These are phyloP conservation scores for Formicarius rufipectus DNA, from an alignment of 2,113 vertebrate species.

Conservation along the genomic window DNA sequence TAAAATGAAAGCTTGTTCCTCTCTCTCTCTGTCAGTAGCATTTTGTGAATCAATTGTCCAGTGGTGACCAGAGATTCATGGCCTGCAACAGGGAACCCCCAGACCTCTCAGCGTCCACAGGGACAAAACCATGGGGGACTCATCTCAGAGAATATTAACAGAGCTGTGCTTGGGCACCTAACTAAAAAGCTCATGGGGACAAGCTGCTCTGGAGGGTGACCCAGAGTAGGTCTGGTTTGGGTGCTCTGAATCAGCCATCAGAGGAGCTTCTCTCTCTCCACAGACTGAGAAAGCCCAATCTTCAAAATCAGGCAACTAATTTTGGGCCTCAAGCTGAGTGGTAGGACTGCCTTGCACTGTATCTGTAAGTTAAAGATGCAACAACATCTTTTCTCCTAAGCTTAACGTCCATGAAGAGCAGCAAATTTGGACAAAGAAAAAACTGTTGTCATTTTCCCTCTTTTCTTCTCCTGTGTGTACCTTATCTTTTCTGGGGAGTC, in stretches of 20 bases:
- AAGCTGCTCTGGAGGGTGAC: background rate
- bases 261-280: background rate
- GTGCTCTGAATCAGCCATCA: background rate
- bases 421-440: background rate
- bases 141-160: background rate
- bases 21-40: background rate
- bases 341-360: accelerated
- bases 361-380: background rate
- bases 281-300: background rate
- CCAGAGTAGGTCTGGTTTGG: background rate
- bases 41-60: background rate
- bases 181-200: background rate
- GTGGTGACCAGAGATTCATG: background rate
- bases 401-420: background rate
- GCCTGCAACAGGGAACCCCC: background rate
- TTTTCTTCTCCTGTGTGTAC: background rate
- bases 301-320: background rate
- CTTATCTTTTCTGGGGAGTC: background rate
- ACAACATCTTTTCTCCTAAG: background rate
- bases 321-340: background rate
- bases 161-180: background rate
- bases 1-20: background rate
- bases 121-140: background rate
- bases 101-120: background rate
- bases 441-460: background rate